Evolutionary conservation across 2,888 invertebrate genomes (phyloP).

Genomic region (Busseola fusca): DNA sequence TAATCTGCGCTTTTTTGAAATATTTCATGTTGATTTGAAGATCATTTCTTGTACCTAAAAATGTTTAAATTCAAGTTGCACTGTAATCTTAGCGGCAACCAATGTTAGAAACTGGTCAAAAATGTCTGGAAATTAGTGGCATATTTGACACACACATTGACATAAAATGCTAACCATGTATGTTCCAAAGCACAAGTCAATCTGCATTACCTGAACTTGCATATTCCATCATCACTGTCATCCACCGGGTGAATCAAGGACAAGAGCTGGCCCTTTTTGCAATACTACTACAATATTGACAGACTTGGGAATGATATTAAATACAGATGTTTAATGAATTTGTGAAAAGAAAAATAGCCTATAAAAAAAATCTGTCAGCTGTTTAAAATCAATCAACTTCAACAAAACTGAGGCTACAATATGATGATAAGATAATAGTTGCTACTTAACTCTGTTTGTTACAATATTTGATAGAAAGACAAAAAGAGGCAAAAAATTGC

Average conservation of each 20-base stretch:
- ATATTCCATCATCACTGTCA: no score
- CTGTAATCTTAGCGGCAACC: no score
- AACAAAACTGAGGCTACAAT: background rate
- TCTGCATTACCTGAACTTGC: no score
- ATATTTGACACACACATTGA: no score
- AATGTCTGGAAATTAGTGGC: no score
- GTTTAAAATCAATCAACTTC: slow-evolving; percentile 31
- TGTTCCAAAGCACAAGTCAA: no score
- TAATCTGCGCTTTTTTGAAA: rapidly evolving
- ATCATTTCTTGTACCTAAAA: no score
- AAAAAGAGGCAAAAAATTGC: background rate
- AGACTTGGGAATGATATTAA: background rate
- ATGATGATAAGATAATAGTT: slow-evolving; percentile 47
- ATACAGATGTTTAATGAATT: background rate
- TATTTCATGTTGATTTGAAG: background rate
- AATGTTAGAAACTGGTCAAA: no score
- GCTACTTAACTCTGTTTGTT: background rate
- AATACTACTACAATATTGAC: background rate
- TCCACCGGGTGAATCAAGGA: no score
- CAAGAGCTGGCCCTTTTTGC: no score
- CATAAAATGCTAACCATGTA: no score
- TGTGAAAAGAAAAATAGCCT: background rate
- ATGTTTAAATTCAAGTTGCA: no score
- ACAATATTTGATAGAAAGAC: background rate
- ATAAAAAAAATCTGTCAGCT: slow-evolving; percentile 4